Evolutionary conservation across 2,113 vertebrate species (phyloP).

Genomic region (Percina caprodes): DNA sequence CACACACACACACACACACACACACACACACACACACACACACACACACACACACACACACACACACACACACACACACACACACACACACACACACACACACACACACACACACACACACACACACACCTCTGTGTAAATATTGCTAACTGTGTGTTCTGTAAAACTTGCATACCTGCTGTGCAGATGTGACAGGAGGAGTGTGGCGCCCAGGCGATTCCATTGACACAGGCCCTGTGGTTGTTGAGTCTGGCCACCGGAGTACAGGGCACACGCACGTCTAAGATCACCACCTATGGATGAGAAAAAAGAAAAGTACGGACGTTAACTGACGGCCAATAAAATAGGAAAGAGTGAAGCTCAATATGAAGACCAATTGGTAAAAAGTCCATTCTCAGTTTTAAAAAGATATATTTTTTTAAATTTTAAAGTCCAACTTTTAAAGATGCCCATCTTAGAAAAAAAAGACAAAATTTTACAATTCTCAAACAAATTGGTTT

Average conservation of each 20-base stretch:
- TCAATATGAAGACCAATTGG: not conserved
- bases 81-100: too few species aligned
- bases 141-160: not conserved
- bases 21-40: too few species aligned
- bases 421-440: not conserved
- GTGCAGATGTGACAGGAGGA: constrained; percentile 96
- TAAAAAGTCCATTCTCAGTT: not conserved
- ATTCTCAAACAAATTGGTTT: not conserved
- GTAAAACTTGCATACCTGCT: constrained; percentile 82
- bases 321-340: not conserved
- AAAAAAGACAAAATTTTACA: not conserved
- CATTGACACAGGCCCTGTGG: constrained; percentile 93
- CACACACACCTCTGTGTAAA: not conserved
- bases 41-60: too few species aligned
- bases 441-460: not conserved
- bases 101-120: too few species aligned
- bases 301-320: too few species aligned
- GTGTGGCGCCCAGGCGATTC: constrained; percentile 94
- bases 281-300: constrained; percentile 91
- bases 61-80: too few species aligned
- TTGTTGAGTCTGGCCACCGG: constrained; percentile 94
- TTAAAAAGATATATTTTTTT: not conserved
- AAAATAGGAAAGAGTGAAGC: not conserved
- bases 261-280: constrained; percentile 94
- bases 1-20: too few species aligned